These are phyloP conservation scores for Hermetia illucens DNA, from an alignment of 1,140 invertebrate species.

Conservation along the genomic window DNA sequence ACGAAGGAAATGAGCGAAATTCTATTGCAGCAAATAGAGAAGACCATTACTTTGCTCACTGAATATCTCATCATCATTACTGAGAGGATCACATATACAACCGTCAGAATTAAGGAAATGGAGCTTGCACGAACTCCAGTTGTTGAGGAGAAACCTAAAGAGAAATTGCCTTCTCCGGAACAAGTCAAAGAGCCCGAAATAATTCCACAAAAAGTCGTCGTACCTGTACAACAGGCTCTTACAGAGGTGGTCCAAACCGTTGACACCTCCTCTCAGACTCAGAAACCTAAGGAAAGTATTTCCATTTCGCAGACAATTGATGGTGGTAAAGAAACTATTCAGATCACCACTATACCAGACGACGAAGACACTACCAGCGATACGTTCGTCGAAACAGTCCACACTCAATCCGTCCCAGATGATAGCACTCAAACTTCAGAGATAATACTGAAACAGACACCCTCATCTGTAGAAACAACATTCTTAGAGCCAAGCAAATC, in stretches of 20 bases:
- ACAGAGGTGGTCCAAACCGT: conserved; percentile 21
- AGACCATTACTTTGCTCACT: conserved; percentile 20
- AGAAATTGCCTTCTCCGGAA: too few relatives aligned
- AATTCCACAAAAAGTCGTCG: too few relatives aligned
- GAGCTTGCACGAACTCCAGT: too few relatives aligned
- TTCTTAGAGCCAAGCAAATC: conserved; percentile 62
- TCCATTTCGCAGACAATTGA: conserved; percentile 50
- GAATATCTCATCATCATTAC: conserved; percentile 26
- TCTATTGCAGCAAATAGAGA: conserved; percentile 22
- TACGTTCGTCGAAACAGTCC: conserved; percentile 59
- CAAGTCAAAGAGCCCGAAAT: too few relatives aligned
- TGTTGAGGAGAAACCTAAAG: too few relatives aligned
- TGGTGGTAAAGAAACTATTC: conserved; percentile 58
- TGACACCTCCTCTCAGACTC: conserved; percentile 22
- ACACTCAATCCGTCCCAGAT: conserved; percentile 31
- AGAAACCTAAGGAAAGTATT: conserved; percentile 46
- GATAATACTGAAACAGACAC: conserved; percentile 33
- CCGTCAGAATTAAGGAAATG: too few relatives aligned
- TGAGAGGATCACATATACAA: conserved; percentile 14
- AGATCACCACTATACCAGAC: conserved; percentile 41
- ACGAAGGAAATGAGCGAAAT: conserved; percentile 21
- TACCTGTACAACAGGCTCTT: conserved; percentile 17
- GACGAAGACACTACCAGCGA: conserved; percentile 37
- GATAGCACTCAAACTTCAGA: conserved; percentile 26
- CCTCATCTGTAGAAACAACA: conserved; percentile 64